Conservation (phyloP, 2,888 invertebrate species). For the Lomographa bimaculata region DNA sequence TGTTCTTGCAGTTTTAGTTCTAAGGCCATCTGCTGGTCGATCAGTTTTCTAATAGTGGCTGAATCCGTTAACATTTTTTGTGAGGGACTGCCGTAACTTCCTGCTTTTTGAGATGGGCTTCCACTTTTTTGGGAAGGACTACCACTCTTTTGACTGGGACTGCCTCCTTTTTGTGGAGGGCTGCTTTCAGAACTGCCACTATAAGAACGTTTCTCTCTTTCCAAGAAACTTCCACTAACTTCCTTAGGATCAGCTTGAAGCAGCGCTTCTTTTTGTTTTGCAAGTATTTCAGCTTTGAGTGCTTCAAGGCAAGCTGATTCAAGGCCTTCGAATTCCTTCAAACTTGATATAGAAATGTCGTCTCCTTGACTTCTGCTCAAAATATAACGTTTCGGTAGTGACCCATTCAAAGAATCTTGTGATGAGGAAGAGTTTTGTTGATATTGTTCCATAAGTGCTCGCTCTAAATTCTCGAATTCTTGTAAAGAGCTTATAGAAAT, state of each 20-base stretch:
- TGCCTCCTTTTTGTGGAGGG: conserved; percentile 80
- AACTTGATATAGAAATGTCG: conserved; percentile 92
- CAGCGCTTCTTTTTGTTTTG: conserved; percentile 93
- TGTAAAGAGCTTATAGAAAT: conserved; percentile 96
- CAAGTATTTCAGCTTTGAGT: conserved; percentile 91
- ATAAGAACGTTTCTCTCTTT: conserved; percentile 77
- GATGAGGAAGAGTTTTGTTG: conserved; percentile 90
- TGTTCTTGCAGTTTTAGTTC: conserved; percentile 68
- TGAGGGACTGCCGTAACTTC: conserved; percentile 73
- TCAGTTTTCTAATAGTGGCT: conserved; percentile 73
- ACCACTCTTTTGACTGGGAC: conserved; percentile 71
- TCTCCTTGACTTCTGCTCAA: conserved; percentile 91
- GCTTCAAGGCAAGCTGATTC: conserved; percentile 95
- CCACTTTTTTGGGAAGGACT: conserved; percentile 77
- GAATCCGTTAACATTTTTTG: conserved; percentile 76
- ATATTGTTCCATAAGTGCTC: conserved; percentile 91
- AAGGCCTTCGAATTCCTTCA: conserved; percentile 96
- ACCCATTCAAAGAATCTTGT: conserved; percentile 93
- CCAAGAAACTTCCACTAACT: conserved; percentile 74
- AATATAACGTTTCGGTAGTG: conserved; percentile 88
- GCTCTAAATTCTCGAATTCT: conserved; percentile 96
- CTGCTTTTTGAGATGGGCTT: conserved; percentile 74
- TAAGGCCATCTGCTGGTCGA: conserved; percentile 76
- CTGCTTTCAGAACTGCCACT: conserved; percentile 85
- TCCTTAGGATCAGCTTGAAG: conserved; percentile 84